Percentiles rank a stretch among this genome's conserved stretches.
phyloP scores from a whole-genome alignment of 1,140 invertebrate genomes.

The Drosophila orosa region DNA sequence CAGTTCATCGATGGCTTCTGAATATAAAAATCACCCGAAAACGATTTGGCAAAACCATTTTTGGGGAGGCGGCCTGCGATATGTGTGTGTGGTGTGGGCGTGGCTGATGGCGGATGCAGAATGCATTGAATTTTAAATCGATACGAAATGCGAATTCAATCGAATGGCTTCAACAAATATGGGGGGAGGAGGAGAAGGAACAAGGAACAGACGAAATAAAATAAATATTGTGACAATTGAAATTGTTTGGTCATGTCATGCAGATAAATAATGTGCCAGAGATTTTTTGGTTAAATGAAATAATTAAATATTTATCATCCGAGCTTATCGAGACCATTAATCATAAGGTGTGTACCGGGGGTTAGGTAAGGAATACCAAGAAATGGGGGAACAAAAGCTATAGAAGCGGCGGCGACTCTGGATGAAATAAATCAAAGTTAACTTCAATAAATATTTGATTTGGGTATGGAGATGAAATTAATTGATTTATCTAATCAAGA shows the following conservation, averaged over 20 bases:
- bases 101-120: slow-evolving; percentile 53
- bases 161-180: slow-evolving; percentile 49
- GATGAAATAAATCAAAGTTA: slow-evolving; percentile 24
- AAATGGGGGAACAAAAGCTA: slow-evolving; percentile 6
- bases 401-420: neutral
- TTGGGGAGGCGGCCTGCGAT: slow-evolving; percentile 21
- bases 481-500: slow-evolving; percentile 13
- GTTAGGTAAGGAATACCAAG: slow-evolving; percentile 27
- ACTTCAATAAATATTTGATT: slow-evolving; percentile 11
- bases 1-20: slow-evolving; percentile 76
- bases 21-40: slow-evolving; percentile 65
- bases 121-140: slow-evolving; percentile 61
- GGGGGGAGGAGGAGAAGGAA: too few relatives aligned
- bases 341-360: slow-evolving; percentile 17
- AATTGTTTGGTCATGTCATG: slow-evolving; percentile 53
- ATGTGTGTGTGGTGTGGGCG: slow-evolving; percentile 28
- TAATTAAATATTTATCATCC: slow-evolving; percentile 51
- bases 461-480: slow-evolving; percentile 1
- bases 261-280: slow-evolving; percentile 45
- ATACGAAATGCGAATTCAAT: slow-evolving; percentile 52
- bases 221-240: slow-evolving; percentile 54
- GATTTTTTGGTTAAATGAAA: slow-evolving; percentile 43
- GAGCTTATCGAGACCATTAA: slow-evolving; percentile 51
- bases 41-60: slow-evolving; percentile 63
- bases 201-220: slow-evolving; percentile 22